These are phyloP conservation scores for Neuroterus valhalla DNA, from an alignment of 1,140 invertebrate genomes.

Conservation along the genomic window DNA sequence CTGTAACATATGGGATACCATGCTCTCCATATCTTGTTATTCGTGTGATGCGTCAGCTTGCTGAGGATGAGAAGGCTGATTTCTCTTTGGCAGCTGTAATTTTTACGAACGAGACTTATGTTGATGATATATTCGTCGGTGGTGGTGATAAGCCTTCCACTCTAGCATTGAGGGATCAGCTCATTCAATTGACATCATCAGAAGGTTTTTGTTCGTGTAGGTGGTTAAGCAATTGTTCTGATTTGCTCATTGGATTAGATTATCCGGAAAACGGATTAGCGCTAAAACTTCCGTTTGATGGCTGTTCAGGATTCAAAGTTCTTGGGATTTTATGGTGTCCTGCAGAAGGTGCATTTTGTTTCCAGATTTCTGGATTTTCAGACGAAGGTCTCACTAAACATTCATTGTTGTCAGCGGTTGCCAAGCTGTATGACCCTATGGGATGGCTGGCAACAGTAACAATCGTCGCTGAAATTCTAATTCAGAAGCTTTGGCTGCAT, in stretches of 20 bases:
- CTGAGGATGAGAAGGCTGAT: background rate
- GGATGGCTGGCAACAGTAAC: background rate
- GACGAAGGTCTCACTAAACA: background rate
- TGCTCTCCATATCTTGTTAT: constrained; percentile 57
- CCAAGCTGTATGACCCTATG: background rate
- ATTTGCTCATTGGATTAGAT: background rate
- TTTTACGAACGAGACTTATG: constrained; percentile 11
- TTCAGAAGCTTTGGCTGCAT: constrained; percentile 19
- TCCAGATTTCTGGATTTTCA: too few species aligned
- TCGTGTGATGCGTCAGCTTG: constrained; percentile 47
- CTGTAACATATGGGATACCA: constrained; percentile 56
- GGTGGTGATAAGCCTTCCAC: background rate
- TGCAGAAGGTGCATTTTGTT: too few species aligned
- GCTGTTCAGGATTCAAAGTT: too few species aligned
- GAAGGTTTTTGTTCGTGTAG: too few species aligned
- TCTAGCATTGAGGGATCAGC: background rate
- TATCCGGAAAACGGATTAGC: too few species aligned
- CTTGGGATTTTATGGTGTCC: too few species aligned
- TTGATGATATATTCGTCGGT: constrained; percentile 35
- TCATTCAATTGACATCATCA: background rate
- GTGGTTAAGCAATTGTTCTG: too few species aligned
- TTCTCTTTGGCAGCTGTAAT: constrained; percentile 4
- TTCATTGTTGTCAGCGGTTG: background rate
- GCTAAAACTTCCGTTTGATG: too few species aligned
- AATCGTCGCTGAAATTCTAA: background rate